phyloP scores from a whole-genome alignment of 2,113 vertebrate species.

The Myiagra hebetior region DNA sequence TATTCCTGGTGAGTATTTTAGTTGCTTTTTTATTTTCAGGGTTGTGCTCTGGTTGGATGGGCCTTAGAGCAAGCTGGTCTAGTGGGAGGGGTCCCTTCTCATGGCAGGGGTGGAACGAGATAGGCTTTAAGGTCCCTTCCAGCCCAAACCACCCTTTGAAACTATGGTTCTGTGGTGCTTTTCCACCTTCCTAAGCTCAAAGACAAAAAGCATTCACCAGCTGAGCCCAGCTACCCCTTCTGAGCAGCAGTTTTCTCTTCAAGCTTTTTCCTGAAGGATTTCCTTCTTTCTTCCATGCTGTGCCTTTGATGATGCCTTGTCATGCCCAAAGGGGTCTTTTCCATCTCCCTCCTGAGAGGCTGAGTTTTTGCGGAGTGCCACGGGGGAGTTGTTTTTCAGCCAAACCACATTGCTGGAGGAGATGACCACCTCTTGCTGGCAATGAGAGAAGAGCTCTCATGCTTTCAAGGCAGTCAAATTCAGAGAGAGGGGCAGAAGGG shows the following conservation, averaged over 20 bases:
- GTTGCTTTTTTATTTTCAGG: not conserved
- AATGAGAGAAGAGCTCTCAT: too few relatives aligned
- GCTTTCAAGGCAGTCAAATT: not conserved
- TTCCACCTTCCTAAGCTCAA: not conserved
- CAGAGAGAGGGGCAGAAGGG: not conserved
- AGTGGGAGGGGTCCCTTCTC: not conserved
- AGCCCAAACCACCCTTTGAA: not conserved
- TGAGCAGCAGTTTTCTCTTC: not conserved
- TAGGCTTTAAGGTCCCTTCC: not conserved
- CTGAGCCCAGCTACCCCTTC: not conserved
- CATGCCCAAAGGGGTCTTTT: not conserved
- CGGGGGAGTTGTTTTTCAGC: not conserved
- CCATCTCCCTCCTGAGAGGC: not conserved
- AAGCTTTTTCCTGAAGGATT: not conserved
- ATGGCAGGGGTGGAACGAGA: accelerated
- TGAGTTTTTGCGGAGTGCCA: accelerated
- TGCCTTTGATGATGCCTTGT: not conserved
- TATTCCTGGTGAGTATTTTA: constrained; percentile 86
- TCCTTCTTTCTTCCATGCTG: not conserved
- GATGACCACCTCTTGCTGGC: not conserved
- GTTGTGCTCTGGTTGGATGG: not conserved
- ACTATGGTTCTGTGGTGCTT: not conserved
- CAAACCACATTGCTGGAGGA: not conserved
- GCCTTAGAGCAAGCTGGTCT: not conserved
- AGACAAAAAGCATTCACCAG: not conserved